These are phyloP conservation scores for Nesidiocoris tenuis DNA, from an alignment of 2,888 invertebrate genomes.

Conservation along the genomic window DNA sequence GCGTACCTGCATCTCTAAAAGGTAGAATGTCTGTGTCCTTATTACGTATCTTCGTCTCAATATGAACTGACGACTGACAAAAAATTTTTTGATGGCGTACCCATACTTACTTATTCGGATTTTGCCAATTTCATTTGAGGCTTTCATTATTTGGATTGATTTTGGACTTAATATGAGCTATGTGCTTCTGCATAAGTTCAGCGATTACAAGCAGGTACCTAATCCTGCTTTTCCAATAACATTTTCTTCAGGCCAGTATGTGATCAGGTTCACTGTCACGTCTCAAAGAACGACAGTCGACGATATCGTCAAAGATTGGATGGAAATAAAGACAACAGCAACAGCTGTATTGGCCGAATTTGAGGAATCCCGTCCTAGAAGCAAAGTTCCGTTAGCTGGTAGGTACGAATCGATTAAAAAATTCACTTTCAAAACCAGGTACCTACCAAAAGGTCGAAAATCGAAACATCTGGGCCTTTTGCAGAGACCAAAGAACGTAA, in stretches of 20 bases:
- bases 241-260: slow-evolving; percentile 66
- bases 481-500: slow-evolving; percentile 79
- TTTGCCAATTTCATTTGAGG: background rate
- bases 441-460: too few species aligned
- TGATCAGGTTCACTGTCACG: slow-evolving; percentile 91
- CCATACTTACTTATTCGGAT: background rate
- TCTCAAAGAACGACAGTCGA: slow-evolving; percentile 67
- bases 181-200: too few species aligned
- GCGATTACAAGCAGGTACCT: too few species aligned
- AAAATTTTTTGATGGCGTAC: too few species aligned
- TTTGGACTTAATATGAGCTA: too few species aligned
- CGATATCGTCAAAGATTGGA: slow-evolving; percentile 77
- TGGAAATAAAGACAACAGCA: slow-evolving; percentile 73
- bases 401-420: background rate
- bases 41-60: too few species aligned
- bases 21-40: too few species aligned
- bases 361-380: slow-evolving; percentile 55
- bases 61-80: too few species aligned
- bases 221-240: too few species aligned
- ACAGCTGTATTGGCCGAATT: slow-evolving; percentile 64
- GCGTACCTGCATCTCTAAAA: slow-evolving; percentile 91
- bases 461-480: too few species aligned
- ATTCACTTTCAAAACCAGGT: background rate
- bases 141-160: too few species aligned
- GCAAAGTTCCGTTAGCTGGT: slow-evolving; percentile 77